Evolutionary conservation across 2,797 vertebrate species (phyloP).

Genomic region (Hypotaenidia philippensis): DNA sequence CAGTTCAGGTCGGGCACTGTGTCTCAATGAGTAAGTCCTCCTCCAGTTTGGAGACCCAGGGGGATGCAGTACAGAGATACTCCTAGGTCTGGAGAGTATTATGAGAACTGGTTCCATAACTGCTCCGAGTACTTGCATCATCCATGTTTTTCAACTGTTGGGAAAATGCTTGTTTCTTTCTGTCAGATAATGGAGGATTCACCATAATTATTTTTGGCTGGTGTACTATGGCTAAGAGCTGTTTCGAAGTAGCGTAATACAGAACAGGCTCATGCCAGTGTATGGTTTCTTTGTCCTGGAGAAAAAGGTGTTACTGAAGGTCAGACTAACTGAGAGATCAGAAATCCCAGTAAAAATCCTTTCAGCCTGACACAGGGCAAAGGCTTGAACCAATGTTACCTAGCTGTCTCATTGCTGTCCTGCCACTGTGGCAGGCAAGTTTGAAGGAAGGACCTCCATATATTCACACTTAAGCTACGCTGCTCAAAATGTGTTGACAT

Average conservation of each 20-base stretch:
- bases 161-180: constrained; percentile 25
- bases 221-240: not conserved
- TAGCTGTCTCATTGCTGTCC: not conserved
- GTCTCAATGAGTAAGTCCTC: not conserved
- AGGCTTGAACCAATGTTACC: not conserved
- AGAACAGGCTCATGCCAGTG: not conserved
- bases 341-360: not conserved
- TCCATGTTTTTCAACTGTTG: not conserved
- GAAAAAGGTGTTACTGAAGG: constrained; percentile 3
- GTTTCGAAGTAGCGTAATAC: constrained; percentile 4
- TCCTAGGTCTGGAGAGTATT: not conserved
- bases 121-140: constrained; percentile 21
- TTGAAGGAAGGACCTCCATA: not conserved
- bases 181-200: not conserved
- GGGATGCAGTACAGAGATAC: not conserved
- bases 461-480: not conserved
- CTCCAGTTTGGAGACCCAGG: not conserved
- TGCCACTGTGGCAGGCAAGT: not conserved
- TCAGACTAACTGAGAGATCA: not conserved
- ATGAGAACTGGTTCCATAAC: not conserved
- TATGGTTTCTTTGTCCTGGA: constrained; percentile 10
- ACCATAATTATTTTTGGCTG: constrained; percentile 30
- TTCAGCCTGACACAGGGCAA: not conserved
- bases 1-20: not conserved
- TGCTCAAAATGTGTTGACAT: not conserved